These are phyloP conservation scores for Agriopis aurantiaria DNA, from an alignment of 2,888 invertebrate genomes.

Conservation along the genomic window DNA sequence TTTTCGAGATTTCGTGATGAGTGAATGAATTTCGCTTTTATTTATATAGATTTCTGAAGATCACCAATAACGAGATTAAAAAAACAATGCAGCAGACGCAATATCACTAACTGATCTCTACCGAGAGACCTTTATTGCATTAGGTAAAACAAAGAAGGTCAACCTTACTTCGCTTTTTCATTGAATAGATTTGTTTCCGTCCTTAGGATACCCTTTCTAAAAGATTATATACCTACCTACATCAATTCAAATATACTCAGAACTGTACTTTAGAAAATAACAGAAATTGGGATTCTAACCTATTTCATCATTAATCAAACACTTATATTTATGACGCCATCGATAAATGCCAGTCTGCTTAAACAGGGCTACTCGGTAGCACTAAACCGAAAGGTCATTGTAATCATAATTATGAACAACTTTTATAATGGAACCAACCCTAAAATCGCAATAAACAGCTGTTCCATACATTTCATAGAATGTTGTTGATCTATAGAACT, in stretches of 20 bases:
- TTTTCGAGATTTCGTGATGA: too few species aligned
- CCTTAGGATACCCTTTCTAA: constrained; percentile 22
- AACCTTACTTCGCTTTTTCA: constrained; percentile 7
- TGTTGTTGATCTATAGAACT: too few species aligned
- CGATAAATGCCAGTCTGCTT: background rate
- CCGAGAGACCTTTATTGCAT: background rate
- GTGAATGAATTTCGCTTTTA: too few species aligned
- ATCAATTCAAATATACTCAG: constrained; percentile 1
- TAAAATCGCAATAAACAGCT: too few species aligned
- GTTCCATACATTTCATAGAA: too few species aligned
- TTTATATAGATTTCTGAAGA: too few species aligned
- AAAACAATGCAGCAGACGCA: background rate
- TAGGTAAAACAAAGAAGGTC: background rate
- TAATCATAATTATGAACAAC: too few species aligned
- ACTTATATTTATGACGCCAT: background rate
- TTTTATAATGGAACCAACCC: too few species aligned
- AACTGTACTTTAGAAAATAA: background rate
- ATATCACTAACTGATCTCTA: background rate
- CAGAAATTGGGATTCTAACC: background rate
- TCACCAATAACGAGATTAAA: background rate
- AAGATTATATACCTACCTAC: constrained; percentile 19
- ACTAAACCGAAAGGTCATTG: too few species aligned
- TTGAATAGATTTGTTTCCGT: constrained; percentile 70
- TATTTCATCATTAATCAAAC: background rate
- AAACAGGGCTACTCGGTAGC: too few species aligned